Evolutionary conservation across 2,888 invertebrate genomes (phyloP).

Genomic region (Leptothorax acervorum): DNA sequence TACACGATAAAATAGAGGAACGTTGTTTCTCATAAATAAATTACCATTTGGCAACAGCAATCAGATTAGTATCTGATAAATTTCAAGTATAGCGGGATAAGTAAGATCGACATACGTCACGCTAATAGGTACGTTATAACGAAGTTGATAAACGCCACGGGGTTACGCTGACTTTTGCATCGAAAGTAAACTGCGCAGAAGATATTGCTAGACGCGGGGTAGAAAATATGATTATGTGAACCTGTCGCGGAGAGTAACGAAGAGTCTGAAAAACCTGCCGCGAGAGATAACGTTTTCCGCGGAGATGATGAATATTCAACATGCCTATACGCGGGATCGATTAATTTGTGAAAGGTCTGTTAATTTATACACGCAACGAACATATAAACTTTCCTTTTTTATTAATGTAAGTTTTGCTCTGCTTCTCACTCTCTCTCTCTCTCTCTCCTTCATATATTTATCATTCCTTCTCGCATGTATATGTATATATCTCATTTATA

Average conservation of each 20-base stretch:
- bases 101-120: conserved; percentile 5
- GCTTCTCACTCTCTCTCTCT: background rate
- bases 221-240: conserved; percentile 7
- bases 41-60: background rate
- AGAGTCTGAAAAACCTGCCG: conserved; percentile 18
- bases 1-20: background rate
- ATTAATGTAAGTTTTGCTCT: conserved; percentile 10
- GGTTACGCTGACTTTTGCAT: conserved; percentile 28
- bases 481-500: background rate
- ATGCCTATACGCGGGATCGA: conserved; percentile 2
- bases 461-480: background rate
- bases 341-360: conserved; percentile 36
- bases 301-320: conserved; percentile 47
- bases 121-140: conserved; percentile 1
- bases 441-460: background rate
- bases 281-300: conserved; percentile 16
- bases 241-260: conserved; percentile 22
- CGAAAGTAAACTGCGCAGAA: conserved; percentile 13
- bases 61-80: conserved; percentile 21
- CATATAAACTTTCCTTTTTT: conserved; percentile 8
- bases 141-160: conserved; percentile 25
- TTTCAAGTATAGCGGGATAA: background rate
- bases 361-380: conserved; percentile 36
- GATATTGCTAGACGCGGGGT: background rate
- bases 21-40: conserved; percentile 11